phyloP scores from a whole-genome alignment of 2,113 vertebrate genomes.

The Myiozetetes cayanensis region DNA sequence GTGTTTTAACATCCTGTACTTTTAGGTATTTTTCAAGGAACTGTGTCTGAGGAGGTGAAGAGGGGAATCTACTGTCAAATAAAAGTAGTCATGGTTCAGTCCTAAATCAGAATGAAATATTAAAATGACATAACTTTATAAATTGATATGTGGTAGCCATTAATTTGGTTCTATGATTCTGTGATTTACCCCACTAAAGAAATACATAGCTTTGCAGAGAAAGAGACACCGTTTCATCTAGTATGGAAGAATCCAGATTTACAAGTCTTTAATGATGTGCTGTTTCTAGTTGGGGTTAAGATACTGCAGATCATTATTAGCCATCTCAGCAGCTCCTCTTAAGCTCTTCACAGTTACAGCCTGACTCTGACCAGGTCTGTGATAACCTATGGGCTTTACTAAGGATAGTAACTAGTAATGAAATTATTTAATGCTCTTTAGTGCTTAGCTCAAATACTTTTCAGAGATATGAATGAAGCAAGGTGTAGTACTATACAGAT shows the following conservation, averaged over 20 bases:
- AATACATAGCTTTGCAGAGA: not conserved
- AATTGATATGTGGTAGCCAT: not conserved
- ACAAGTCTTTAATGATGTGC: not conserved
- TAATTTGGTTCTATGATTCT: not conserved
- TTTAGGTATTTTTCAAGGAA: slow-evolving; percentile 10
- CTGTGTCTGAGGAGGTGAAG: not conserved
- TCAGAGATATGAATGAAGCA: not conserved
- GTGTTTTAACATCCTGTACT: not conserved
- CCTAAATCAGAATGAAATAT: not conserved
- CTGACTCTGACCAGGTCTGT: not conserved
- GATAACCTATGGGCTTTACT: not conserved
- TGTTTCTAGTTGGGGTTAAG: not conserved
- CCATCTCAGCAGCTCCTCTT: not conserved
- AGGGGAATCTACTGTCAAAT: not conserved
- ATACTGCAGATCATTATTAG: not conserved
- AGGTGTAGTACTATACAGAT: not conserved
- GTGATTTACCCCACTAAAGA: not conserved
- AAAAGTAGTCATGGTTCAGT: not conserved
- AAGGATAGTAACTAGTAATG: not conserved
- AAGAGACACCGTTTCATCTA: not conserved
- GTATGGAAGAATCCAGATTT: not conserved
- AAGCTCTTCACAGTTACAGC: not conserved
- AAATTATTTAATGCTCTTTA: not conserved
- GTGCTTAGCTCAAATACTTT: not conserved
- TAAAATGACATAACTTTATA: not conserved